Percentiles rank a stretch among this genome's conserved stretches.
Conservation (phyloP, 2,113 vertebrate species). For the Rattus rattus region DNA sequence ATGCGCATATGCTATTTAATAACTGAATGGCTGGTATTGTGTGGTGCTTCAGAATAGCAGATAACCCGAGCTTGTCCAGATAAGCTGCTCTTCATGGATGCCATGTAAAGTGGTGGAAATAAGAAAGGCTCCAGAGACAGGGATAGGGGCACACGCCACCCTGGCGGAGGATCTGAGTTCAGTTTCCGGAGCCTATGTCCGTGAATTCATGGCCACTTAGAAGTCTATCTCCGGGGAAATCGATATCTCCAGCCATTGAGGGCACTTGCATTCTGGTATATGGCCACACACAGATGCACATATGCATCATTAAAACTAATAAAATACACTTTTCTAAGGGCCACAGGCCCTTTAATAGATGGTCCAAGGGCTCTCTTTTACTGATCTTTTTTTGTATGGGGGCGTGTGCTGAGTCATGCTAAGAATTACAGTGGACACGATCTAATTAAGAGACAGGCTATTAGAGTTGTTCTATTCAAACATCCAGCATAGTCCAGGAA, state of each 20-base stretch:
- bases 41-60: neutral
- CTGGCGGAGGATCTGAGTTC: neutral
- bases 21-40: neutral
- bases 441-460: neutral
- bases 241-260: too few species aligned
- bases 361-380: neutral
- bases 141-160: too few species aligned
- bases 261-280: too few species aligned
- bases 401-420: neutral
- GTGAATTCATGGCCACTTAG: neutral
- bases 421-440: neutral
- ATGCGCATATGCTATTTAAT: neutral
- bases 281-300: neutral
- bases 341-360: neutral
- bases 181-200: neutral
- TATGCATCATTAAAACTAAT: neutral
- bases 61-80: neutral
- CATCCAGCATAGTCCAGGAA: neutral
- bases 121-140: neutral
- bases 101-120: neutral
- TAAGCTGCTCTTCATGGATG: neutral
- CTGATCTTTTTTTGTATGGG: neutral
- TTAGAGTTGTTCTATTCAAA: constrained; percentile 1
- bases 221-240: neutral
- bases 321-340: neutral